Base-by-base conservation (phyloP, 2,113 vertebrate genomes). In the Entelurus aequoreus region DNA sequence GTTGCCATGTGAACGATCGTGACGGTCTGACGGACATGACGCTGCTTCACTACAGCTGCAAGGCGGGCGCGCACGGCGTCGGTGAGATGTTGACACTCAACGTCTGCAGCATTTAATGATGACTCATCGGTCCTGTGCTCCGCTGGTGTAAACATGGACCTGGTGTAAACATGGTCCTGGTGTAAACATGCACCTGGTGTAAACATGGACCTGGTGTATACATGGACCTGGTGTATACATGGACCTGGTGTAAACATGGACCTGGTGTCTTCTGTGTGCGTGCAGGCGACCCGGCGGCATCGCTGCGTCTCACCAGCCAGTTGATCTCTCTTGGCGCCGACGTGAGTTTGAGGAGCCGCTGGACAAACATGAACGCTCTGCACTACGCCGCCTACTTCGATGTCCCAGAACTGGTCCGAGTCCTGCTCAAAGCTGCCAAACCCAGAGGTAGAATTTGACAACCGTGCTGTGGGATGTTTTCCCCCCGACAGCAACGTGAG, bases 11-110 rank as follows among this genome's bases (percentile, higher is more conserved):
- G 37, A 95, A 95, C 13, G 95, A 97, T 74, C 89, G 95, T 0
- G 95, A 97, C 1, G 94, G 95, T 1, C 80, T 97, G 81, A 97
- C 95, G 0, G 95, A 97, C 74, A 97, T 97, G 95, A 97, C 95
- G 0, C 88, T 97, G 36, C 91, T 97, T 5, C 95, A 97, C 84
- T 97, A 96, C 63, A 93, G 94, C 10, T 97, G 95, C 71, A 97
- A 96, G 80, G 95, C 95, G 0, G 95, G 95, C 1, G 95, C 95
- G 0, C 94, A 97, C 0, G 95, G 95, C 65, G 95, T 97, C 0
- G 95, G 95, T 96, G 44, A 89, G 93, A 44, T 42, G n/a, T 19
- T 1, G 12, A 14, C 6, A 4, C 21, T 8, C 8, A 7, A 21
- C 6, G n/a, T 28, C 12, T 8, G 42, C 21, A 9, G 36, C 4